Conservation (phyloP, 2,113 vertebrate species). For the Megatriorchis doriae region DNA sequence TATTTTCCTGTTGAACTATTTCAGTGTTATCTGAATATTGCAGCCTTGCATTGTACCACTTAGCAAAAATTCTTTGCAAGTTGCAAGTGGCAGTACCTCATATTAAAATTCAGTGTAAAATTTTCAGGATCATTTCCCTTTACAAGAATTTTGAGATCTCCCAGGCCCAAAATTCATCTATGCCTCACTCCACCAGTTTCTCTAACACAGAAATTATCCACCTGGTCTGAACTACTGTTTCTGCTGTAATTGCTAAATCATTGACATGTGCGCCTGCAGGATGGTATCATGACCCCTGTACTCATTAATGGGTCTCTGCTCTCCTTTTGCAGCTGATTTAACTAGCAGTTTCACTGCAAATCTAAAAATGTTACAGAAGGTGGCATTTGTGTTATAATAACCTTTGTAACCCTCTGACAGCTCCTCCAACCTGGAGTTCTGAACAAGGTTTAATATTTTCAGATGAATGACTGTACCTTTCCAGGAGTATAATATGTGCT, state of each 20-base stretch:
- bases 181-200: neutral
- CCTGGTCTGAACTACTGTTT: conserved; percentile 9
- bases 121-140: conserved; percentile 29
- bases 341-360: conserved; percentile 6
- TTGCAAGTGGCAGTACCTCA: neutral
- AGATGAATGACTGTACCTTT: neutral
- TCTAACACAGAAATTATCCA: conserved; percentile 27
- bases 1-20: neutral
- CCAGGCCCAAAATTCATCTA: neutral
- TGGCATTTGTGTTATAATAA: conserved; percentile 16
- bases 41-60: neutral
- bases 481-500: neutral
- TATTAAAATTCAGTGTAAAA: conserved; percentile 1
- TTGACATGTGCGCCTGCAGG: neutral
- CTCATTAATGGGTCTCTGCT: conserved; percentile 13
- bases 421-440: neutral
- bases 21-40: neutral
- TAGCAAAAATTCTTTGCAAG: neutral
- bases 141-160: conserved; percentile 24
- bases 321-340: neutral
- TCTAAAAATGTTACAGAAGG: conserved; percentile 11
- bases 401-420: conserved; percentile 5
- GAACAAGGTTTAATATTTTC: neutral
- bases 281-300: neutral
- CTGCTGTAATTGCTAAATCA: conserved; percentile 46